Evolutionary conservation across 2,797 vertebrate species (phyloP), one percentile per base, ranked within the genome.

Genomic region (Enteromius argenteus): DNA sequence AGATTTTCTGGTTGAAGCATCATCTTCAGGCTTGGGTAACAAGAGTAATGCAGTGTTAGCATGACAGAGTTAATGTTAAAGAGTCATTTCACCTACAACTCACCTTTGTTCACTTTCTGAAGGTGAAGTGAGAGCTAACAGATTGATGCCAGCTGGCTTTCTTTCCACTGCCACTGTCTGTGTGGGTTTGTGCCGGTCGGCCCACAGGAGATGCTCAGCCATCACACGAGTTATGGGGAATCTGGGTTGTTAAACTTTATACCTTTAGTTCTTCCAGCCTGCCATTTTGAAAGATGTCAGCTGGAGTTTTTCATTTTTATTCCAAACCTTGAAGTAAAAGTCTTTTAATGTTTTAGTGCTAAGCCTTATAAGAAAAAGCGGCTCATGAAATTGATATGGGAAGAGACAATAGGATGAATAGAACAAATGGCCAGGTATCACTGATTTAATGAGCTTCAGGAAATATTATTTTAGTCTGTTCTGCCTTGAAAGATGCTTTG

Each of bases 351-450:
- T n/a, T 66, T 81, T 66, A 56, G 81, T 60, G 76, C 58, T 42
- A 27, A 68, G 32, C 35, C 32, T 27, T 71, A 71, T 44, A 21
- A 79, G 49, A 62, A 44, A 83, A 72, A 86, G 42, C 39, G 51
- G 80, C 60, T 80, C 64, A 53, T 66, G 49, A 64, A 69, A 83
- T n/a, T 9, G 23, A 86, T 66, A 62, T 32, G 56, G 11, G 53
- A 66, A 73, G n/a, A 74, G 49, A 82, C 62, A 79, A 46, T 60
- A 68, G 11, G 7, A 53, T 80, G 71, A 81, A 51, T 42, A 62
- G n/a, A 53, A 81, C 73, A 86, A 84, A 82, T 79, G 64, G n/a
- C 46, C 67, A n/a, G 37, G 42, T 76, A 77, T 83, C 39, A 51
- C 44, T 60, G 21, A 73, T 35, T 75, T 71, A 62, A 81, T 60